Evolutionary conservation across 2,888 invertebrate genomes (phyloP).

Genomic region (Idaea biselata): DNA sequence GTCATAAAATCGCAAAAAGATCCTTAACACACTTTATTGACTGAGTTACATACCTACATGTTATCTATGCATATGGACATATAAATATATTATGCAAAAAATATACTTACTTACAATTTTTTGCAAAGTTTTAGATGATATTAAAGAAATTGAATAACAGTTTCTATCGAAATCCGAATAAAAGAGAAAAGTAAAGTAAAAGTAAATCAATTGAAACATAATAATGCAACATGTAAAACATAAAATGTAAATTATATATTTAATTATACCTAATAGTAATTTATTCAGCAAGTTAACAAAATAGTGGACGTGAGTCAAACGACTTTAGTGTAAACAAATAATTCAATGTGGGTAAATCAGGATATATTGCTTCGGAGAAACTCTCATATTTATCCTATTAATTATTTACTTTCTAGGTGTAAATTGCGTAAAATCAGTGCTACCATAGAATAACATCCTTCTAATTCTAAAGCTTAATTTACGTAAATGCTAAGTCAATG

Average conservation of each 20-base stretch:
- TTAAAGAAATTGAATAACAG: too few relatives aligned
- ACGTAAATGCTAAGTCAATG: slow-evolving; percentile 18
- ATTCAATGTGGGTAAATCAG: neutral
- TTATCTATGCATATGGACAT: too few relatives aligned
- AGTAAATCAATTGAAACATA: too few relatives aligned
- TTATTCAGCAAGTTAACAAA: neutral
- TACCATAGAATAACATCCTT: slow-evolving; percentile 9
- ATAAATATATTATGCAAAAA: too few relatives aligned
- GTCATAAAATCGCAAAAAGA: too few relatives aligned
- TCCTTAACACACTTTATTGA: too few relatives aligned
- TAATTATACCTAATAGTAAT: neutral
- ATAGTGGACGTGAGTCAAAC: neutral
- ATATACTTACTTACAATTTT: too few relatives aligned
- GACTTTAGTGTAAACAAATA: neutral
- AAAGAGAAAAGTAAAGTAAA: too few relatives aligned
- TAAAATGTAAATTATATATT: neutral
- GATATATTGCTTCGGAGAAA: neutral
- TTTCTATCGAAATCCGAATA: too few relatives aligned
- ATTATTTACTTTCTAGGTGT: slow-evolving; percentile 1
- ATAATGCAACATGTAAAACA: neutral
- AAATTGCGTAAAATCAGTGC: neutral
- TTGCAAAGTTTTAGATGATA: too few relatives aligned
- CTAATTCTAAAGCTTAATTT: slow-evolving; percentile 5
- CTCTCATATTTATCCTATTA: neutral
- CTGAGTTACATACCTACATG: too few relatives aligned